Evolutionary conservation across 2,113 vertebrate genomes (phyloP).

Genomic region (Paramisgurnus dabryanus): DNA sequence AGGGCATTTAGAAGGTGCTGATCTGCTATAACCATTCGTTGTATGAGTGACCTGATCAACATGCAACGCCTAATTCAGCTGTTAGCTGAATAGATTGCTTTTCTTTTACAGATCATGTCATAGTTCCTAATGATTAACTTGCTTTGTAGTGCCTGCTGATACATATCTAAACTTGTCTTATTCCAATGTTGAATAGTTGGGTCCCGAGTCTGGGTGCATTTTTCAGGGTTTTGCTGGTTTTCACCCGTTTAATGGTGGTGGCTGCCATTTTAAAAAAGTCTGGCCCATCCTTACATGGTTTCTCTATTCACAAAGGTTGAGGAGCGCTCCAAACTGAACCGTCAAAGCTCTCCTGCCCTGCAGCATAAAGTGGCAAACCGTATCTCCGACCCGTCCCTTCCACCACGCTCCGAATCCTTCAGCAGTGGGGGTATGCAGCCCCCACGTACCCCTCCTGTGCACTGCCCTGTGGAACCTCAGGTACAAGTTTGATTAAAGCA

Average conservation of each 20-base stretch:
- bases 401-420: conserved; percentile 94
- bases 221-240: conserved; percentile 3
- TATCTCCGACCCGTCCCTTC: conserved; percentile 92
- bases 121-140: conserved; percentile 8
- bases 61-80: conserved; percentile 38
- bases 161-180: neutral
- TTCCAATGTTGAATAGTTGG: no score
- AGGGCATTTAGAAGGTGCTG: conserved; percentile 49
- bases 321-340: conserved; percentile 92
- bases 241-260: conserved; percentile 44
- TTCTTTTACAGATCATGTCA: conserved; percentile 10
- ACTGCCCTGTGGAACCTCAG: conserved; percentile 90
- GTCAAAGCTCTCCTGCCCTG: conserved; percentile 93
- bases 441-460: conserved; percentile 86
- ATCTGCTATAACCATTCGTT: conserved; percentile 53
- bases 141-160: neutral
- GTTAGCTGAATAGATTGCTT: conserved; percentile 24
- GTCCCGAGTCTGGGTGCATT: neutral
- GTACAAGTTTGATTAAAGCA: conserved; percentile 61
- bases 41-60: conserved; percentile 53
- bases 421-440: conserved; percentile 91
- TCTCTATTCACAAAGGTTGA: conserved; percentile 83
- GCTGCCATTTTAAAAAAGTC: conserved; percentile 45
- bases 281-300: conserved; percentile 39
- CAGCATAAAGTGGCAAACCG: conserved; percentile 93